phyloP scores from a whole-genome alignment of 2,888 invertebrate species.

The Biston betularia region DNA sequence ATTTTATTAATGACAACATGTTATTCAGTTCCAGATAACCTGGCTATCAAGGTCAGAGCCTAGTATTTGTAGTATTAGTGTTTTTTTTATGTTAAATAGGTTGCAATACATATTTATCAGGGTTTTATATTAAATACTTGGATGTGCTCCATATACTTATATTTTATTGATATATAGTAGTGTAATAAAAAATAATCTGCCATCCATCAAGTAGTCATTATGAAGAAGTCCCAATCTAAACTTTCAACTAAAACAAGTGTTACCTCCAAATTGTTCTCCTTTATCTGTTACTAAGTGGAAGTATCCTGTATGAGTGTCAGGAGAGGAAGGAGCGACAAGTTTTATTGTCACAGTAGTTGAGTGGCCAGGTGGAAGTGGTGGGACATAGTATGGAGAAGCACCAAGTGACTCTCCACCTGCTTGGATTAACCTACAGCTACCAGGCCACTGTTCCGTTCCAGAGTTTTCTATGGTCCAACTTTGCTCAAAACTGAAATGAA shows the following conservation, averaged over 20 bases:
- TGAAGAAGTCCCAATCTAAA: neutral
- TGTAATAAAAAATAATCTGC: too few species aligned
- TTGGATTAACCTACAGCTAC: conserved; percentile 91
- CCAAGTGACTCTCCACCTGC: conserved; percentile 87
- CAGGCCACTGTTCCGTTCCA: conserved; percentile 95
- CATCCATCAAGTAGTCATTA: neutral
- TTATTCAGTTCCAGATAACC: neutral
- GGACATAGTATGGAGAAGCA: conserved; percentile 87
- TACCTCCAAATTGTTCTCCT: conserved; percentile 97
- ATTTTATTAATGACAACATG: conserved; percentile 8
- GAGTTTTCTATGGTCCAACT: conserved; percentile 96
- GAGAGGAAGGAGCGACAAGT: conserved; percentile 91
- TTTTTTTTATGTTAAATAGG: too few species aligned
- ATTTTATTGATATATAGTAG: too few species aligned
- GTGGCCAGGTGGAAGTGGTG: conserved; percentile 91
- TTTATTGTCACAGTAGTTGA: conserved; percentile 91
- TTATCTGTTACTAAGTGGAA: conserved; percentile 96
- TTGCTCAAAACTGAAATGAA: conserved; percentile 90
- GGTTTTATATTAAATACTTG: too few species aligned
- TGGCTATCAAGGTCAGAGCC: neutral
- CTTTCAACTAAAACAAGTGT: conserved; percentile 1
- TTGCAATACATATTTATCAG: too few species aligned
- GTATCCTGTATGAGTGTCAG: conserved; percentile 93
- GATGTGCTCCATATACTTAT: too few species aligned
- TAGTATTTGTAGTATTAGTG: too few species aligned